phyloP scores from a whole-genome alignment of 2,888 invertebrate genomes.

The Melikaiella ostensackeni region DNA sequence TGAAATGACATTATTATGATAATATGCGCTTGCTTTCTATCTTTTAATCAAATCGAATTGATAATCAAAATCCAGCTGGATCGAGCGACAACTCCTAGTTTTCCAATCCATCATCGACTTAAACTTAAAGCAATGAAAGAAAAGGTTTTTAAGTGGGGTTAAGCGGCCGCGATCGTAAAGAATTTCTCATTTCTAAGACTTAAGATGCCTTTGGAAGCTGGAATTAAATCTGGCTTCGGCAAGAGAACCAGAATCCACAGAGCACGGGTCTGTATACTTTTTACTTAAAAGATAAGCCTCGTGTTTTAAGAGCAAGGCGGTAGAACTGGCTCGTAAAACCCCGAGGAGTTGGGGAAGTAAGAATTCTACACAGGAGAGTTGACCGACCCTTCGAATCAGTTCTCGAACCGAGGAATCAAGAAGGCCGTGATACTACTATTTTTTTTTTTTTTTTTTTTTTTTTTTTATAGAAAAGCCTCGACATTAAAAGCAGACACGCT shows the following conservation, averaged over 20 bases:
- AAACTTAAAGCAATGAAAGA: not conserved
- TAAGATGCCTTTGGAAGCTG: constrained; percentile 38
- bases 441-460: no score
- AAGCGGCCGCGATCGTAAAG: constrained; percentile 39
- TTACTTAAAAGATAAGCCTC: constrained; percentile 65
- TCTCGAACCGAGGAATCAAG: constrained; percentile 50
- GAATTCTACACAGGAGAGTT: constrained; percentile 49
- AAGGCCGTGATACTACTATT: constrained; percentile 50
- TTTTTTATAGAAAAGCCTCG: constrained; percentile 43
- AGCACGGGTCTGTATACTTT: constrained; percentile 54
- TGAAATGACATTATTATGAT: no score
- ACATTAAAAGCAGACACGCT: constrained; percentile 59
- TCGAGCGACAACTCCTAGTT: not conserved
- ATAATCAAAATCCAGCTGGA: not conserved
- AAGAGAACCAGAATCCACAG: constrained; percentile 57
- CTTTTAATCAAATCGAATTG: not conserved
- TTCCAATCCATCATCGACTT: constrained; percentile 28
- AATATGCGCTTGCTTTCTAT: not conserved
- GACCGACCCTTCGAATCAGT: constrained; percentile 53
- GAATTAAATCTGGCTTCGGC: constrained; percentile 56
- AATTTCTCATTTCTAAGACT: constrained; percentile 40
- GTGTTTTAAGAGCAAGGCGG: constrained; percentile 62
- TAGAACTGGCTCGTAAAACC: constrained; percentile 60
- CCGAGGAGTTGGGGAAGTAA: constrained; percentile 48
- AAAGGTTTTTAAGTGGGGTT: constrained; percentile 28